These are phyloP conservation scores for Caenorhabditis elegans DNA, from an alignment of 1,140 invertebrate species.

Conservation along the genomic window WBcel235 BX284602.5:10890001-10890500, in stretches of 20 bases:
- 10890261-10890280: conserved; percentile 10
- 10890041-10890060: background rate
- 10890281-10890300: conserved; percentile 40
- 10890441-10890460: too few species aligned
- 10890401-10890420: background rate
- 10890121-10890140: background rate
- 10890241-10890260: conserved; percentile 42
- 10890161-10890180: conserved; percentile 20
- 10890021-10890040: conserved; percentile 43
- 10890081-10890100: conserved; percentile 29
- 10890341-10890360: conserved; percentile 4
- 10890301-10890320: conserved; percentile 30
- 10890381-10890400: conserved; percentile 3
- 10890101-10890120: conserved; percentile 36
- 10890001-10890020: background rate
- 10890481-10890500: too few species aligned
- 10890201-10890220: background rate
- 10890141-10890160: background rate
- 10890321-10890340: background rate
- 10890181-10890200: conserved; percentile 39
- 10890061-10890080: conserved; percentile 32
- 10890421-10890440: too few species aligned
- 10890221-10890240: conserved; percentile 36
- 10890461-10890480: too few species aligned
- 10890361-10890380: conserved; percentile 23